phyloP scores from a whole-genome alignment of 2,113 vertebrate species.

The Lagopus leucura region DNA sequence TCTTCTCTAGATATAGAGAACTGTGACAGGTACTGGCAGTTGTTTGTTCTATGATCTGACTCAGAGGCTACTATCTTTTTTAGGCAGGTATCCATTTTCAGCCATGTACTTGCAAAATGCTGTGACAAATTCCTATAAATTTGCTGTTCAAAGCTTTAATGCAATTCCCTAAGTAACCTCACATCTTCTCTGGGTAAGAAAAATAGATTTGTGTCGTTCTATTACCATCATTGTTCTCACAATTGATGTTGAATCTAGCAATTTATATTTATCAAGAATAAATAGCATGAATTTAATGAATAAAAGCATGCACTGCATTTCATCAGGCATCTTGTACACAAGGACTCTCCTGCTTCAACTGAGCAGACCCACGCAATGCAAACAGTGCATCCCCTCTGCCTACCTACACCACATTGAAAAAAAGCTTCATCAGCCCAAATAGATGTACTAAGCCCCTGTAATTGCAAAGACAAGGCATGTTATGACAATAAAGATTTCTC shows the following conservation, averaged over 20 bases:
- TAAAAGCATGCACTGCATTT: not conserved
- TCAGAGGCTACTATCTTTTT: not conserved
- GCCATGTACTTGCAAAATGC: not conserved
- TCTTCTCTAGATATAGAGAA: not conserved
- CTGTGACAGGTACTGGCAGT: not conserved
- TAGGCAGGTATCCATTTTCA: not conserved
- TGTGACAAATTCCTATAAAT: not conserved
- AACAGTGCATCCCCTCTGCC: not conserved
- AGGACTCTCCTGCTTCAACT: not conserved
- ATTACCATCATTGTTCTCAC: not conserved
- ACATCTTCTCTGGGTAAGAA: not conserved
- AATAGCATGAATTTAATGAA: not conserved
- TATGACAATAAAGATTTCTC: not conserved
- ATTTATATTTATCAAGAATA: not conserved
- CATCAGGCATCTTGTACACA: not conserved
- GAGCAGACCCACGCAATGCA: not conserved
- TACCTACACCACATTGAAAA: not conserved
- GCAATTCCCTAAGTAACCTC: not conserved
- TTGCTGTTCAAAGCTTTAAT: not conserved
- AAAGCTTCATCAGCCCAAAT: not conserved
- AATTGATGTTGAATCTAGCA: not conserved
- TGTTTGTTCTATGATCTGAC: not conserved
- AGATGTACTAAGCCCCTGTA: not conserved
- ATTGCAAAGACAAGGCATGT: not conserved
- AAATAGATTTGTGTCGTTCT: not conserved